These are phyloP conservation scores for Tetropium fuscum DNA, from an alignment of 2,888 invertebrate genomes.

Conservation along the genomic window DNA sequence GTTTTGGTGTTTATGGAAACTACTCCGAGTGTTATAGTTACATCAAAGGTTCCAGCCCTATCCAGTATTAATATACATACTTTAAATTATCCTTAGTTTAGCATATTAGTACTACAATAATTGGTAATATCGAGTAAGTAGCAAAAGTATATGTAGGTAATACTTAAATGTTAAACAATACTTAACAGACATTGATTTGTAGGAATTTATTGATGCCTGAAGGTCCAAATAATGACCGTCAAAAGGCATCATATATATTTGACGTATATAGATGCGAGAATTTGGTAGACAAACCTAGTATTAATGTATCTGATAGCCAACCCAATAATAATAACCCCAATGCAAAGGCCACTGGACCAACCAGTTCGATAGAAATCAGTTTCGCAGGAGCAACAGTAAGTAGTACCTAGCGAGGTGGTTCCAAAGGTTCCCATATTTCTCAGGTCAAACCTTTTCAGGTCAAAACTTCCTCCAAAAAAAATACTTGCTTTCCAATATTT, in stretches of 20 bases:
- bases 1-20: too few relatives aligned
- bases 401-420: not conserved
- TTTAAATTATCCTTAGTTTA: too few relatives aligned
- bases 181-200: conserved; percentile 40
- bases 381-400: conserved; percentile 74
- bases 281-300: conserved; percentile 39
- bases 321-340: conserved; percentile 63
- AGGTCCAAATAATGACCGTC: conserved; percentile 65
- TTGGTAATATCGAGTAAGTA: too few relatives aligned
- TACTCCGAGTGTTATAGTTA: too few relatives aligned
- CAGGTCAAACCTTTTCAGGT: conserved; percentile 51
- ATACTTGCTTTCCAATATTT: conserved; percentile 76
- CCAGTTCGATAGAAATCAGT: conserved; percentile 70
- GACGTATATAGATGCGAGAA: conserved; percentile 69
- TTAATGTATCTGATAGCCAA: conserved; percentile 49
- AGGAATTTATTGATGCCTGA: conserved; percentile 78
- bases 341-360: conserved; percentile 48
- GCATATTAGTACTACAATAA: too few relatives aligned
- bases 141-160: too few relatives aligned
- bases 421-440: not conserved
- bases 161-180: too few relatives aligned
- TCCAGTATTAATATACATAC: too few relatives aligned
- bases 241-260: conserved; percentile 70
- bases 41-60: too few relatives aligned
- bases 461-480: conserved; percentile 73